phyloP scores from a whole-genome alignment of 2,888 invertebrate species.

The Prostheceraeus crozeri region DNA sequence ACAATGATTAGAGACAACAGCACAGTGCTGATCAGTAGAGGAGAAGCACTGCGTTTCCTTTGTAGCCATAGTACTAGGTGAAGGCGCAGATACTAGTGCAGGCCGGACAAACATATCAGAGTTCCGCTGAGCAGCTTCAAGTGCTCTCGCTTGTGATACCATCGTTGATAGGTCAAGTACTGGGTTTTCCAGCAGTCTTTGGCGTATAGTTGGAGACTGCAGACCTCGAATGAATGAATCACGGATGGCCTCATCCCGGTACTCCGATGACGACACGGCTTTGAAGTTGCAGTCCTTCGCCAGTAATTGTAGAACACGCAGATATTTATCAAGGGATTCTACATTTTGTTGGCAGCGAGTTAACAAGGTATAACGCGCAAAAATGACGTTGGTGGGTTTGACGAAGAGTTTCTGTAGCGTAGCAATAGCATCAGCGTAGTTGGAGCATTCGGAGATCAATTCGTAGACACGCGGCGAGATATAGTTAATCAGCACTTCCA shows the following conservation, averaged over 20 bases:
- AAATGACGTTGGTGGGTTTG: not conserved
- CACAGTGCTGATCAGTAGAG: no score
- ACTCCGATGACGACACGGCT: not conserved
- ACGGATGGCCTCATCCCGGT: conserved; percentile 11
- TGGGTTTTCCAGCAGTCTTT: no score
- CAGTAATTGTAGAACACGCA: not conserved
- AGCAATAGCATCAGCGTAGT: not conserved
- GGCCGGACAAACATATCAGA: no score
- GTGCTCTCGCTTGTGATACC: no score
- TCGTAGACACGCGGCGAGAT: conserved; percentile 3
- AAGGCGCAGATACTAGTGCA: no score
- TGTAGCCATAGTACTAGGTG: no score
- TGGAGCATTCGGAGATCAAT: not conserved
- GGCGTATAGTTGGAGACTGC: not conserved
- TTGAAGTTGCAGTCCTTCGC: conserved; percentile 14
- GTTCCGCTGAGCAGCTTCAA: no score
- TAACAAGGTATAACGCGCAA: no score
- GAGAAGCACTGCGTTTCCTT: no score
- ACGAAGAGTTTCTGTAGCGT: not conserved
- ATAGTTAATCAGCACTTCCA: not conserved
- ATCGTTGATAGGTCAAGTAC: no score
- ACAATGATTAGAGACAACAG: no score
- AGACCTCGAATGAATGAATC: conserved; percentile 3
- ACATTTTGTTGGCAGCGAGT: no score
- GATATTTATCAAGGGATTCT: not conserved